Conservation (phyloP, 2,113 vertebrate species). For the Nesogale talazaci region DNA sequence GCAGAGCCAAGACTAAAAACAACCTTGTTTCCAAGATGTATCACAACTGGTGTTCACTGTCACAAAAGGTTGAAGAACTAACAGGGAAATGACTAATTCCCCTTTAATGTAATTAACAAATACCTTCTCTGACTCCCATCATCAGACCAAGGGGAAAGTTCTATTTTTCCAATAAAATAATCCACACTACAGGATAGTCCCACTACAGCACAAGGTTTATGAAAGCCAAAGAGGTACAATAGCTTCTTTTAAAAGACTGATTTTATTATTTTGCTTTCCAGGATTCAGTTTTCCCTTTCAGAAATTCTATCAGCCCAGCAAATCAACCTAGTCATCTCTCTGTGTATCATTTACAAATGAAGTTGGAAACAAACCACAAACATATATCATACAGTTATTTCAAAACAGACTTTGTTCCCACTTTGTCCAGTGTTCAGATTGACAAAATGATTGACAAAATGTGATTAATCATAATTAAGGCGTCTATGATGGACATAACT, state of each 20-base stretch:
- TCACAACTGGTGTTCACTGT: not conserved
- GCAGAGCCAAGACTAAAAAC: not conserved
- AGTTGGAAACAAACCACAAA: slow-evolving; percentile 9
- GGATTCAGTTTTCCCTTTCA: not conserved
- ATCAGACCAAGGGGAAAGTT: not conserved
- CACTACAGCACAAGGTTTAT: not conserved
- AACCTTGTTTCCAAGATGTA: not conserved
- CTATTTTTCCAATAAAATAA: not conserved
- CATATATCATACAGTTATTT: not conserved
- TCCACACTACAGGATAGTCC: not conserved
- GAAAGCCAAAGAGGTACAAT: not conserved
- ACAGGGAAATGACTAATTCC: not conserved
- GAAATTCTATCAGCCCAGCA: not conserved
- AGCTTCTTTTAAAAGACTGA: not conserved
- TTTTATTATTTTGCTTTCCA: slow-evolving; percentile 7
- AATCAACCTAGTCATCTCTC: slow-evolving; percentile 26
- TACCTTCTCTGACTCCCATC: not conserved
- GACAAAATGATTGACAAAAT: not conserved
- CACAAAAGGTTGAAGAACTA: not conserved
- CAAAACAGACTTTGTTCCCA: not conserved
- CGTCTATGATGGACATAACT: not conserved
- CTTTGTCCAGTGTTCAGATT: not conserved
- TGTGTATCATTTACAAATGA: slow-evolving; percentile 7
- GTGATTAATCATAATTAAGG: not conserved
- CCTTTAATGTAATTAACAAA: slow-evolving; percentile 8